Conservation (phyloP, 2,113 vertebrate genomes). For the Pica pica region DNA sequence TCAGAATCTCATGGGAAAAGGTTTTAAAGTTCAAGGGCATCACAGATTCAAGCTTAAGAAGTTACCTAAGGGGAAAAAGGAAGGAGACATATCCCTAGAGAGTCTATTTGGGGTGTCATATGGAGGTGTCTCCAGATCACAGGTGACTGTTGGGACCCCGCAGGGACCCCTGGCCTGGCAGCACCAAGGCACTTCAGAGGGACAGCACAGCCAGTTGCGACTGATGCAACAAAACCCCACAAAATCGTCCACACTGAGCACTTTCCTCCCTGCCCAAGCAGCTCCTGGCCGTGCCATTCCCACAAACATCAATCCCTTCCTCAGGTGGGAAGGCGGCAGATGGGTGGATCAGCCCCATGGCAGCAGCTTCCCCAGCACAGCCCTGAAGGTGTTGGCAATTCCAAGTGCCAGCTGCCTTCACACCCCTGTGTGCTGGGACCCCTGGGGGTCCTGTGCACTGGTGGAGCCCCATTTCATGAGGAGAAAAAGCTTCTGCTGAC, state of each 20-base stretch:
- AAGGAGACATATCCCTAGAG: background rate
- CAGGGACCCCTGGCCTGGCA: background rate
- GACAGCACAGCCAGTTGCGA: background rate
- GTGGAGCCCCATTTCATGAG: background rate
- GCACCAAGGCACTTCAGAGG: background rate
- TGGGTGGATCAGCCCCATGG: background rate
- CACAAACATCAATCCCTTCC: background rate
- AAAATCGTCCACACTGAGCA: fast-evolving
- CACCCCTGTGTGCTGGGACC: background rate
- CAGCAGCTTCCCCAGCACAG: background rate
- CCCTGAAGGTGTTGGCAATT: background rate
- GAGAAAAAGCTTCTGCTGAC: background rate
- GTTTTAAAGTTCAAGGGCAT: background rate
- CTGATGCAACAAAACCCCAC: background rate
- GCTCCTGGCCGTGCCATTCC: background rate
- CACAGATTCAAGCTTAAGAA: background rate
- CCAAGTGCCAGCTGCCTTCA: background rate
- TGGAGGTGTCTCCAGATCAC: background rate
- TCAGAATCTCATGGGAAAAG: background rate
- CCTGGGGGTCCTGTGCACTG: background rate
- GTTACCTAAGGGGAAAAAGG: background rate
- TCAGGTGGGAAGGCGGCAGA: background rate
- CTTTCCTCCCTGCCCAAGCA: background rate
- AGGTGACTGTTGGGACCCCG: background rate
- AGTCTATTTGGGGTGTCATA: background rate